Percentiles rank a stretch among this genome's conserved stretches.
phyloP scores from a whole-genome alignment of 35 echinoderm and acorn worm species.

The Apostichopus californicus region DNA sequence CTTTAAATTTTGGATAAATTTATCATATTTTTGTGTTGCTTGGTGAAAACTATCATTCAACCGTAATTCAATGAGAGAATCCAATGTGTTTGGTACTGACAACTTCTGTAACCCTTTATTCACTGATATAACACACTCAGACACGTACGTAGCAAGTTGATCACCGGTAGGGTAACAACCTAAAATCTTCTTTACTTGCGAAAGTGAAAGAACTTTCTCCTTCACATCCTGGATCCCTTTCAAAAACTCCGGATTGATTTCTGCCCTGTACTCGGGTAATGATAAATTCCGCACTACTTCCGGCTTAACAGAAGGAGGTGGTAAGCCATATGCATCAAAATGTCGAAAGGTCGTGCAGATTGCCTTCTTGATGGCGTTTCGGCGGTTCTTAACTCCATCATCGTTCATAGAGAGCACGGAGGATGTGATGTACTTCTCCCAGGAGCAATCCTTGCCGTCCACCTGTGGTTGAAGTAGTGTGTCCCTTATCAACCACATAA shows the following conservation, averaged over 20 bases:
- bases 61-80: not conserved
- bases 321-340: constrained; percentile 2
- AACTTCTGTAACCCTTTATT: not conserved
- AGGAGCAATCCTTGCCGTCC: not conserved
- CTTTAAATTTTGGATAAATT: not conserved
- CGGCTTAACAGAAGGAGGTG: not conserved
- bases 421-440: not conserved
- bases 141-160: not conserved
- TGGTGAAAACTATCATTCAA: not conserved
- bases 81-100: not conserved
- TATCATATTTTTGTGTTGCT: not conserved
- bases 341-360: not conserved
- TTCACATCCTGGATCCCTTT: not conserved
- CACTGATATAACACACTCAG: not conserved
- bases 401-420: not conserved
- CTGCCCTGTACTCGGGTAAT: not conserved
- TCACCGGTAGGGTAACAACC: not conserved
- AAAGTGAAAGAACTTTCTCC: not conserved
- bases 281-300: constrained; percentile 3
- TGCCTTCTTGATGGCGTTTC: not conserved
- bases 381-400: not conserved
- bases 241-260: not conserved
- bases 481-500: constrained; percentile 24
- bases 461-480: not conserved
- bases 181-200: not conserved